Conservation (phyloP, 37 sponge, comb jelly and placozoan genomes). For the Ianthella basta region DNA sequence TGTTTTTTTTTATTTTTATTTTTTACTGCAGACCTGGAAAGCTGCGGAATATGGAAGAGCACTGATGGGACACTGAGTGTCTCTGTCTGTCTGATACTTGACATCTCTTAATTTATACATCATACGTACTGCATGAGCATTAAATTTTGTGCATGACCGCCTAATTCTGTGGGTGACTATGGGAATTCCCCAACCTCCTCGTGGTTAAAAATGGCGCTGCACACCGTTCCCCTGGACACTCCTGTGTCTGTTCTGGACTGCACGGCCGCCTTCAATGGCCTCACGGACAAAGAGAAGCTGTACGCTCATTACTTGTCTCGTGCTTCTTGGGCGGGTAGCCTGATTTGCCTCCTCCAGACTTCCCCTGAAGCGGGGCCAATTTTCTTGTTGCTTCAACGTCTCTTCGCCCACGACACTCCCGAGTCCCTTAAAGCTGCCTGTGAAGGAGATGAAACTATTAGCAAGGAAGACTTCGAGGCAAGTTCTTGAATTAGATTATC, state of each 20-base stretch:
- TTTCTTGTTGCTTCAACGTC: slow-evolving; percentile 71
- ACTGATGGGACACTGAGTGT: slow-evolving; percentile 15
- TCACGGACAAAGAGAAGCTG: slow-evolving; percentile 68
- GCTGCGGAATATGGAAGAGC: slow-evolving; percentile 30
- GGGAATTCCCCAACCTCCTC: too few species aligned
- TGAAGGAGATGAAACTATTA: background rate
- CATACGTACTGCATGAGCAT: too few species aligned
- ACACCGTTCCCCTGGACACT: slow-evolving; percentile 62
- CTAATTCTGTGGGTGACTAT: too few species aligned
- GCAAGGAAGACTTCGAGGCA: slow-evolving; percentile 72
- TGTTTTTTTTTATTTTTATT: background rate
- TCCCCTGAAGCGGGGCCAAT: slow-evolving; percentile 84
- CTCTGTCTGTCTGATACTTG: too few species aligned
- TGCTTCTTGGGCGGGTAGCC: slow-evolving; percentile 81
- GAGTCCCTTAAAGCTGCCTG: slow-evolving; percentile 43
- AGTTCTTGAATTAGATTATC: background rate
- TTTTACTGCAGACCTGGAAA: slow-evolving; percentile 18
- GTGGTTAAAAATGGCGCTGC: slow-evolving; percentile 10
- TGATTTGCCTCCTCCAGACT: slow-evolving; percentile 87
- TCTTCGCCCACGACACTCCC: slow-evolving; percentile 64
- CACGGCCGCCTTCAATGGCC: slow-evolving; percentile 69
- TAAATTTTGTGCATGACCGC: too few species aligned
- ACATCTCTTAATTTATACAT: too few species aligned
- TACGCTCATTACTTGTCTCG: slow-evolving; percentile 86
- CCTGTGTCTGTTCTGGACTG: slow-evolving; percentile 74